phyloP scores from a whole-genome alignment of 2,113 vertebrate species.

The Upupa epops region DNA sequence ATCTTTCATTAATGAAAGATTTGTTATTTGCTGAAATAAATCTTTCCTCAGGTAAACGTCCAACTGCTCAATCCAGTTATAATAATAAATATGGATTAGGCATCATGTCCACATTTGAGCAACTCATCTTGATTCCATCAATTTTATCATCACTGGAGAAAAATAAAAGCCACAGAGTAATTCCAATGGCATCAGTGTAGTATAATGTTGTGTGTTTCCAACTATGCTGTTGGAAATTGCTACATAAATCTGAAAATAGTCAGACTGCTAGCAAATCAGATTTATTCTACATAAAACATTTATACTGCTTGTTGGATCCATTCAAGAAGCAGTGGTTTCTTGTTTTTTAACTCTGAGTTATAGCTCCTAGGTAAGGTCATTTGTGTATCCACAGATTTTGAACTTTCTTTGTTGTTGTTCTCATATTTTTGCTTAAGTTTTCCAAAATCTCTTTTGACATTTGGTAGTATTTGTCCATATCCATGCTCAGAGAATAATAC shows the following conservation, averaged over 20 bases:
- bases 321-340: background rate
- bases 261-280: background rate
- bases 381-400: background rate
- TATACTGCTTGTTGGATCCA: background rate
- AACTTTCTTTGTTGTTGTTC: background rate
- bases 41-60: conserved; percentile 13
- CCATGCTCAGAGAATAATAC: background rate
- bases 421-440: background rate
- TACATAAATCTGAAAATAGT: background rate
- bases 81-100: conserved; percentile 1
- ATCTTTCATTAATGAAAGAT: conserved; percentile 14
- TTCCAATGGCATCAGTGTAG: background rate
- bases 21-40: conserved; percentile 25
- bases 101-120: background rate
- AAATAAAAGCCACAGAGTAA: background rate
- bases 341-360: background rate
- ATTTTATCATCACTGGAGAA: background rate
- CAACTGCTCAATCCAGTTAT: background rate
- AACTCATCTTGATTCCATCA: background rate
- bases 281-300: background rate
- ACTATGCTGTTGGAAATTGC: background rate
- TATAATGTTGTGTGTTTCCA: background rate
- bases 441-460: background rate
- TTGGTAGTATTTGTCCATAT: background rate
- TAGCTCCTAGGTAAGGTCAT: background rate